Conservation (phyloP, 1,140 invertebrate species). For the Drosophila lacteicornis region DNA sequence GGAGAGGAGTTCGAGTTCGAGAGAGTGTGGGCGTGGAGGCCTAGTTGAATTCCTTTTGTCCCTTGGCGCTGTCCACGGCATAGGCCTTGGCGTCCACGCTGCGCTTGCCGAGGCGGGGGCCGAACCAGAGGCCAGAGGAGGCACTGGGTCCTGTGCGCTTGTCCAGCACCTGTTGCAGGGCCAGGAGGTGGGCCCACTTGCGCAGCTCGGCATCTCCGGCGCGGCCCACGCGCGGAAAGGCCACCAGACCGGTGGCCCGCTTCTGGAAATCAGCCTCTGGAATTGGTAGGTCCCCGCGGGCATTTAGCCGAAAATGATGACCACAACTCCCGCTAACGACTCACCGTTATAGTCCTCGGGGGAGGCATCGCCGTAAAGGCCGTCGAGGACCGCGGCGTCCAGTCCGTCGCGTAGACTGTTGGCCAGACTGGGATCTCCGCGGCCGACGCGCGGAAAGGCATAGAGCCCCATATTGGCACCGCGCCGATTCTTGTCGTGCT, state of each 20-base stretch:
- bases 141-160: conserved; percentile 80
- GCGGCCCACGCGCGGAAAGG: conserved; percentile 86
- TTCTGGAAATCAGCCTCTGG: conserved; percentile 69
- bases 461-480: conserved; percentile 86
- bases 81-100: conserved; percentile 65
- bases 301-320: conserved; percentile 22
- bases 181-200: conserved; percentile 77
- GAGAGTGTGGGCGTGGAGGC: not conserved
- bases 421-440: conserved; percentile 84
- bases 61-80: conserved; percentile 31
- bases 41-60: conserved; percentile 75
- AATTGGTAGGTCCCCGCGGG: conserved; percentile 8
- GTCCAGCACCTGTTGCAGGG: conserved; percentile 76
- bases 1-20: conserved; percentile 1
- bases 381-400: conserved; percentile 59
- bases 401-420: conserved; percentile 69
- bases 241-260: conserved; percentile 85
- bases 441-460: conserved; percentile 87
- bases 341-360: conserved; percentile 81
- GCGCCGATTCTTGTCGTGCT: conserved; percentile 73
- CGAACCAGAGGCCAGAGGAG: conserved; percentile 87
- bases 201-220: conserved; percentile 83
- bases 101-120: conserved; percentile 86
- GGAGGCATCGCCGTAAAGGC: conserved; percentile 62
- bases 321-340: conserved; percentile 23